Evolutionary conservation across 2,797 vertebrate genomes (phyloP).

Genomic region (Oryzias dopingdopingensis): DNA sequence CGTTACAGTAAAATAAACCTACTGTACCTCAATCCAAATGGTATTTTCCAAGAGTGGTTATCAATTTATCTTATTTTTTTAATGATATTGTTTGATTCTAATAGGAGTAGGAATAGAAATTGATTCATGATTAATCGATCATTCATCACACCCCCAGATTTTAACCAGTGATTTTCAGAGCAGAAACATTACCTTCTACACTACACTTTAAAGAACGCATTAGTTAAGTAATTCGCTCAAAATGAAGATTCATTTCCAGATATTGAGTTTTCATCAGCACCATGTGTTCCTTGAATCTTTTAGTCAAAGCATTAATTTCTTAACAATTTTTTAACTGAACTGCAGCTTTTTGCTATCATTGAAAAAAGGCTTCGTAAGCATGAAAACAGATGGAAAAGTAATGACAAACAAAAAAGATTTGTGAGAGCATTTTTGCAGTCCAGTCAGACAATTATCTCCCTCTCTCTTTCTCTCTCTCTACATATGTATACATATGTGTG

Average conservation of each 20-base stretch:
- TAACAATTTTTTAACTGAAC: conserved; percentile 50
- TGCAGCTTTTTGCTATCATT: conserved; percentile 57
- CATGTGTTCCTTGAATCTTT: conserved; percentile 65
- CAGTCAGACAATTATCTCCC: conserved; percentile 3
- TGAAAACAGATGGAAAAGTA: conserved; percentile 6
- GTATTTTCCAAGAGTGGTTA: too few species aligned
- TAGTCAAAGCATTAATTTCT: conserved; percentile 54
- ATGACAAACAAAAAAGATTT: background rate
- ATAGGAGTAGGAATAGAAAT: too few species aligned
- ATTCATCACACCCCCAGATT: too few species aligned
- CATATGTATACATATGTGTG: too few species aligned
- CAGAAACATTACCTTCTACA: too few species aligned
- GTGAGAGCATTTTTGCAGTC: background rate
- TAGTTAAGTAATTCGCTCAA: conserved; percentile 21
- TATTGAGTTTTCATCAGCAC: conserved; percentile 36
- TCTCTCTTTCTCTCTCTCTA: background rate
- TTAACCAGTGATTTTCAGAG: background rate
- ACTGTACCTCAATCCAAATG: too few species aligned
- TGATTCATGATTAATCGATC: too few species aligned
- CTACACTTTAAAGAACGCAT: background rate
- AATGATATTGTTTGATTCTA: too few species aligned
- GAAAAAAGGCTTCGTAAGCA: conserved; percentile 55
- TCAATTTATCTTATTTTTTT: too few species aligned
- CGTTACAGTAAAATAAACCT: too few species aligned
- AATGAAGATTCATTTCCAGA: conserved; percentile 51